Conservation (phyloP, 2,888 invertebrate species). For the Plebejus argus region DNA sequence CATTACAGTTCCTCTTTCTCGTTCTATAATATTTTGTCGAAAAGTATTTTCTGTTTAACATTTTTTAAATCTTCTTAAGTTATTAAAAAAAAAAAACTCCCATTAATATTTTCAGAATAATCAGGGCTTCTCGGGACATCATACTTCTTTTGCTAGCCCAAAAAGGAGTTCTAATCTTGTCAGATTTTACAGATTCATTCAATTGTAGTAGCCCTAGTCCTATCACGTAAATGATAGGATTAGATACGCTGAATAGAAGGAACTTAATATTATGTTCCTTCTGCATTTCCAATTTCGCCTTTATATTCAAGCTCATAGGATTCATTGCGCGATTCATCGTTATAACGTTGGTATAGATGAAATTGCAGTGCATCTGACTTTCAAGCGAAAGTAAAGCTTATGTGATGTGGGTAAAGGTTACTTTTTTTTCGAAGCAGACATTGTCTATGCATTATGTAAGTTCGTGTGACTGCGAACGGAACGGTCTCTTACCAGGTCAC, state of each 20-base stretch:
- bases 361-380: constrained; percentile 50
- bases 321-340: constrained; percentile 42
- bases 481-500: constrained; percentile 75
- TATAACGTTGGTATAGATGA: constrained; percentile 48
- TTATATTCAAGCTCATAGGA: constrained; percentile 48
- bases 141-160: background rate
- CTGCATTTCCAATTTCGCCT: constrained; percentile 46
- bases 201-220: constrained; percentile 51
- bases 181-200: background rate
- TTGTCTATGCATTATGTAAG: constrained; percentile 75
- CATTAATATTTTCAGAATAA: no score
- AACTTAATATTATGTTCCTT: constrained; percentile 45
- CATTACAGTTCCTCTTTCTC: no score
- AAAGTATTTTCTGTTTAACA: no score
- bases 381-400: constrained; percentile 69
- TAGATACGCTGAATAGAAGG: constrained; percentile 48
- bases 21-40: no score
- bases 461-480: constrained; percentile 70
- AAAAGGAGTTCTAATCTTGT: background rate
- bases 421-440: constrained; percentile 57
- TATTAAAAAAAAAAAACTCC: no score
- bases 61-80: no score
- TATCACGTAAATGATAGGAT: constrained; percentile 73
- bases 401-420: constrained; percentile 56
- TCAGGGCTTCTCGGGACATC: no score